These are phyloP conservation scores for Epinephelus coioides DNA, from an alignment of 2,797 vertebrate species.

Conservation along the genomic window DNA sequence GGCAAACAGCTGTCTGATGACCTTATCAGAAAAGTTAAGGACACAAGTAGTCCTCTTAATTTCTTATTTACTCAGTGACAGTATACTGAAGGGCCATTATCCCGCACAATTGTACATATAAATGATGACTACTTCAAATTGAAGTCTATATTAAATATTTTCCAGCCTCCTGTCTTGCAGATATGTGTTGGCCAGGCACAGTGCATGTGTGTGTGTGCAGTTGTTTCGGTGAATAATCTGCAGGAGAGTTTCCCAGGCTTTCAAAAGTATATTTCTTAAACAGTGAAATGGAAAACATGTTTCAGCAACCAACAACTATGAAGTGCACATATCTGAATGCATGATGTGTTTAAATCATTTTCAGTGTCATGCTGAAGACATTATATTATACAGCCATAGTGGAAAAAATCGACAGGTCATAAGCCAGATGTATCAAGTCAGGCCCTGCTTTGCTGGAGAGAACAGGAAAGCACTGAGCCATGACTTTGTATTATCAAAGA, in stretches of 20 bases:
- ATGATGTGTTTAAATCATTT: slow-evolving; percentile 27
- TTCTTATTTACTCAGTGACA: too few species aligned
- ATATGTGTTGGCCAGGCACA: neutral
- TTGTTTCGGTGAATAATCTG: slow-evolving; percentile 1
- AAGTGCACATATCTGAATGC: slow-evolving; percentile 20
- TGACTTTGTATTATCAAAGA: slow-evolving; percentile 78
- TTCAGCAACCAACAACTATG: slow-evolving; percentile 23
- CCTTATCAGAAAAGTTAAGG: too few species aligned
- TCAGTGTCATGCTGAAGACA: slow-evolving; percentile 40
- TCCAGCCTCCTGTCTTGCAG: neutral
- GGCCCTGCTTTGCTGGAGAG: slow-evolving; percentile 57
- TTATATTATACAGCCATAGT: slow-evolving; percentile 39
- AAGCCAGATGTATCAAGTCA: slow-evolving; percentile 70
- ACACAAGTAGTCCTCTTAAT: too few species aligned
- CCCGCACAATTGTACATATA: too few species aligned
- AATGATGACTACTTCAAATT: too few species aligned
- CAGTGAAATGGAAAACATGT: slow-evolving; percentile 17
- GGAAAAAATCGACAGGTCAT: slow-evolving; percentile 51
- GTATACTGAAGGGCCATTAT: too few species aligned
- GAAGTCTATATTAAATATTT: neutral
- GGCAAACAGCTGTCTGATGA: too few species aligned
- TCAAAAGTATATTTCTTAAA: slow-evolving; percentile 3
- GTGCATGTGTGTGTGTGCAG: neutral
- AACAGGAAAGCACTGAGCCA: slow-evolving; percentile 64
- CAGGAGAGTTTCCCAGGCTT: slow-evolving; percentile 10